Evolutionary conservation across 2,113 vertebrate genomes (phyloP).

Genomic region (Lasiurus cinereus): DNA sequence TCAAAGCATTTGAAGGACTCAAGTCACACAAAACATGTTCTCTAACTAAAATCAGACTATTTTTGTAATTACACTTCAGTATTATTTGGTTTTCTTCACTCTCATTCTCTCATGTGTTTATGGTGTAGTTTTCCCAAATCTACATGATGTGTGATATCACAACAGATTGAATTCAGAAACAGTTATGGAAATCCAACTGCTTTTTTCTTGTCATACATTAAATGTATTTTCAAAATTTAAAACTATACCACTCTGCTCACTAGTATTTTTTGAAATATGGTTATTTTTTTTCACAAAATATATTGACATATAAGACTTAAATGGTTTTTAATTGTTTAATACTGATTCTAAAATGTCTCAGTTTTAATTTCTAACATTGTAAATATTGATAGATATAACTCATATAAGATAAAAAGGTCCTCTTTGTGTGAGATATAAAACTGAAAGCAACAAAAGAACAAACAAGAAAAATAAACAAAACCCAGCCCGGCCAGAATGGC

Average conservation of each 20-base stretch:
- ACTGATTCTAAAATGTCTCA: background rate
- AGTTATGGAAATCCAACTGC: background rate
- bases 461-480: background rate
- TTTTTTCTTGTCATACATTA: background rate
- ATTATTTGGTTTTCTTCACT: background rate
- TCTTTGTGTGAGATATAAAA: background rate
- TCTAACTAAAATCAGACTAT: background rate
- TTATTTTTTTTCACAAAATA: slow-evolving; percentile 13
- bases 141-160: background rate
- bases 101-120: background rate
- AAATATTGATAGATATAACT: background rate
- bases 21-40: background rate
- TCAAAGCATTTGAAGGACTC: background rate
- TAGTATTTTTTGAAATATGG: background rate
- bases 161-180: background rate
- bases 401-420: background rate
- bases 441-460: background rate
- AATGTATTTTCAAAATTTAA: slow-evolving; percentile 13
- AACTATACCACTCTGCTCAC: background rate
- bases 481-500: background rate
- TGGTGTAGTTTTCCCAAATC: background rate
- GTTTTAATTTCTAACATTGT: slow-evolving; percentile 3
- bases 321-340: slow-evolving; percentile 7
- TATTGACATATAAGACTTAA: background rate
- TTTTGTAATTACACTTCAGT: background rate